Conservation (phyloP, 2,113 vertebrate species). For the Neotragus moschatus region DNA sequence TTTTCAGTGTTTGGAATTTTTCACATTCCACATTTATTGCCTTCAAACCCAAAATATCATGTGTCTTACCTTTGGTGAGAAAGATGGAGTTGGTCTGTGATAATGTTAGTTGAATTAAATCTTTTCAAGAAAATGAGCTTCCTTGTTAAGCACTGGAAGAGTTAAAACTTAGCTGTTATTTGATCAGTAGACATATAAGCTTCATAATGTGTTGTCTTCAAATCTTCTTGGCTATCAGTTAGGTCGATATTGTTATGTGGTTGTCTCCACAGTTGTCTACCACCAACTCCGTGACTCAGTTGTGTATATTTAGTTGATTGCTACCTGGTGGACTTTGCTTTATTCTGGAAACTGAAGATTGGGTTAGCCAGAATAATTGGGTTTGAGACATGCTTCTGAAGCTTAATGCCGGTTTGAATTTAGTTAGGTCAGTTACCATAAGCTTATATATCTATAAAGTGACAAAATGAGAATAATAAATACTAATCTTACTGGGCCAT, state of each 20-base stretch:
- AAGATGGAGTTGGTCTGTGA: neutral
- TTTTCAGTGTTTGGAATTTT: conserved; percentile 13
- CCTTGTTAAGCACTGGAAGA: neutral
- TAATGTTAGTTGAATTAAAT: neutral
- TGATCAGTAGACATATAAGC: neutral
- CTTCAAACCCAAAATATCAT: neutral
- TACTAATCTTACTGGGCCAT: neutral
- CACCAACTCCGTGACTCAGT: neutral
- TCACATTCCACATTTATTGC: neutral
- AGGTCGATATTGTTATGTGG: neutral
- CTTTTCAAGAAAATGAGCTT: neutral
- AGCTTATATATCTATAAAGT: neutral
- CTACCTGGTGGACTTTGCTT: neutral
- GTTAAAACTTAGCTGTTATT: neutral
- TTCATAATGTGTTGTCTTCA: neutral
- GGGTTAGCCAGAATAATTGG: neutral
- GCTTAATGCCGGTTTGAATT: neutral
- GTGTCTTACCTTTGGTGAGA: conserved; percentile 4
- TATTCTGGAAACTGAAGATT: neutral
- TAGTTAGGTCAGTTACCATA: neutral
- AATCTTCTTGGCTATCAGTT: neutral
- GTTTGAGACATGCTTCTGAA: neutral
- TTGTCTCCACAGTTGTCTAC: neutral
- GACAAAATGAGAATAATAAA: neutral
- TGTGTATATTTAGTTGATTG: neutral